Base-by-base conservation (phyloP, 2,888 invertebrate species). In the Lottia gigantea region DNA sequence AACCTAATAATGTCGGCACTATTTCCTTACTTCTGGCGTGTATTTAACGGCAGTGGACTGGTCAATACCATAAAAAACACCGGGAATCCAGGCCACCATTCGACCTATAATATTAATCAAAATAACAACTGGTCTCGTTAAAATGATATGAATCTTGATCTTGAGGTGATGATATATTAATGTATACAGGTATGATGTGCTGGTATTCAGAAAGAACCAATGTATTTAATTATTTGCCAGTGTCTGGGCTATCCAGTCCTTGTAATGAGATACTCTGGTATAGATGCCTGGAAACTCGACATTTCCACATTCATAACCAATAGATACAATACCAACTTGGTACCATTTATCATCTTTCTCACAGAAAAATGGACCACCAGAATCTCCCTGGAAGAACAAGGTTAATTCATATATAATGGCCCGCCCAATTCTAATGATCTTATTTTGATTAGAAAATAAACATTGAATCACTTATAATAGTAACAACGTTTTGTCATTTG, bases 291-390 rank as follows among this genome's bases (percentile, higher is more conserved):
- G 85, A 66, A 74, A 83, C 12, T 76, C 75, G 8, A 71, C 62
- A 64, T 78, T 74, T 15, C 81, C 85, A 68, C 85, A 85, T 16
- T 74, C 74, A 66, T 78, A 78, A 15, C 84, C 84, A 73, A 81
- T 71, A 1, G 85, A 85, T 2, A 82, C 82, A 23, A 84, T 77
- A 12, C 85, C 85, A 16, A 79, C 78, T 66, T 81, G 82, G 19
- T 73, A 74, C 84, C 83, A 83, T 31, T 78, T 79, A 49, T 74
- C 78, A 55, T 80, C 79, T 63, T 76, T 74, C 68, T 78, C 74
- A 75, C 85, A 85, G 31, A 83, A 73, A 19, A 85, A 72, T 6
- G 85, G 78, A 14, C 77, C 75, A 0, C 78, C 85, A 11, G 83
- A 84, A 73, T 85, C 85, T 8, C 85, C 85, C 84, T 85, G 75